Conservation (phyloP, 2,888 invertebrate species). For the Plemyria rubiginata region DNA sequence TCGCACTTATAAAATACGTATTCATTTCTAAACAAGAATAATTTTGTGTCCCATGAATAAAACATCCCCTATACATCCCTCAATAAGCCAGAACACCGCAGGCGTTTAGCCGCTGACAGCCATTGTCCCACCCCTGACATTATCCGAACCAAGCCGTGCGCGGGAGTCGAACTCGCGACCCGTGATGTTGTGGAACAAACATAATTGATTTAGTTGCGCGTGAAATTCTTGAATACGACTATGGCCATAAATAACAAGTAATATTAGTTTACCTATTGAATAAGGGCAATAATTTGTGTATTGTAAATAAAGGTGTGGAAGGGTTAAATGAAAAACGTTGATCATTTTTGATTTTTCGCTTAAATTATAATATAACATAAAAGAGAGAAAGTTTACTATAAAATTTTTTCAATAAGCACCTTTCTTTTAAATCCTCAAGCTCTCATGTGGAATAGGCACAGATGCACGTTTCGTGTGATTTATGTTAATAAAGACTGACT, state of each 20-base stretch:
- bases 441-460: too few species aligned
- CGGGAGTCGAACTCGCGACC: conserved; percentile 57
- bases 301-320: conserved; percentile 11
- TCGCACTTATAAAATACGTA: too few species aligned
- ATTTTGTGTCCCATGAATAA: neutral
- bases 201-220: conserved; percentile 80
- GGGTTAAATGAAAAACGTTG: conserved; percentile 1
- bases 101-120: conserved; percentile 77
- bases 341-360: neutral
- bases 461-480: too few species aligned
- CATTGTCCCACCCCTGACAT: conserved; percentile 68
- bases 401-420: too few species aligned
- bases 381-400: too few species aligned
- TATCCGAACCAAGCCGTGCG: conserved; percentile 53
- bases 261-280: conserved; percentile 15
- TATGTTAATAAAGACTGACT: too few species aligned
- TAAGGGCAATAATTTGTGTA: neutral
- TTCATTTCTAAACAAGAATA: neutral
- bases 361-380: too few species aligned
- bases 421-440: too few species aligned
- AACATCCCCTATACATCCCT: conserved; percentile 52
- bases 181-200: conserved; percentile 61
- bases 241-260: conserved; percentile 16
- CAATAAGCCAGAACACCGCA: conserved; percentile 74
- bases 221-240: conserved; percentile 62